Percentiles rank a stretch among this genome's conserved stretches.
Evolutionary conservation across 2,113 vertebrate genomes (phyloP).

Genomic region (Daphoenositta chrysoptera): DNA sequence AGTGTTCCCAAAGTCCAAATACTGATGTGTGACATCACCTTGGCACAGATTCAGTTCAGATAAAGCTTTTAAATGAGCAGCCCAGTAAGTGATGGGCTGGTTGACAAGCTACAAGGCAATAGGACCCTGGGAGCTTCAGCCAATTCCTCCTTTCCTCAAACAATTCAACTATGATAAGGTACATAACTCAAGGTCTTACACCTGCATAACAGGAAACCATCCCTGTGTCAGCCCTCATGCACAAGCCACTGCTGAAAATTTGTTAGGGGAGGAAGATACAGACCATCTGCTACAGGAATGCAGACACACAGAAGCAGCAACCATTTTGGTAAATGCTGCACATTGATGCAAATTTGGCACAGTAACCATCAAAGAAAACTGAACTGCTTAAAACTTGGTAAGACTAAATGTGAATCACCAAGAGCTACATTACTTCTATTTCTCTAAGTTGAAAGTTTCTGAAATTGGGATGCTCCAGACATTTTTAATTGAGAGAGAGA

Average conservation of each 20-base stretch:
- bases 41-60: background rate
- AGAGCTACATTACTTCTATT: background rate
- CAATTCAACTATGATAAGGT: background rate
- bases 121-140: background rate
- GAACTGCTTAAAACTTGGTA: background rate
- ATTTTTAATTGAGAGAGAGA: background rate
- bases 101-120: background rate
- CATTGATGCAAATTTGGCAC: background rate
- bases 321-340: background rate
- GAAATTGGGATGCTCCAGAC: background rate
- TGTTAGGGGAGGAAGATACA: background rate
- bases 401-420: background rate
- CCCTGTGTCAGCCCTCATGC: fast-evolving
- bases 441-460: background rate
- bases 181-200: background rate
- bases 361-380: background rate
- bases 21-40: background rate
- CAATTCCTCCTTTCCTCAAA: background rate
- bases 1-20: background rate
- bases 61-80: background rate
- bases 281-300: background rate
- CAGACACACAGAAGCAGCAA: background rate
- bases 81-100: background rate
- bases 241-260: background rate
- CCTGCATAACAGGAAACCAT: background rate